Conservation (phyloP, 2,888 invertebrate genomes). For the Tenthredo notha region DNA sequence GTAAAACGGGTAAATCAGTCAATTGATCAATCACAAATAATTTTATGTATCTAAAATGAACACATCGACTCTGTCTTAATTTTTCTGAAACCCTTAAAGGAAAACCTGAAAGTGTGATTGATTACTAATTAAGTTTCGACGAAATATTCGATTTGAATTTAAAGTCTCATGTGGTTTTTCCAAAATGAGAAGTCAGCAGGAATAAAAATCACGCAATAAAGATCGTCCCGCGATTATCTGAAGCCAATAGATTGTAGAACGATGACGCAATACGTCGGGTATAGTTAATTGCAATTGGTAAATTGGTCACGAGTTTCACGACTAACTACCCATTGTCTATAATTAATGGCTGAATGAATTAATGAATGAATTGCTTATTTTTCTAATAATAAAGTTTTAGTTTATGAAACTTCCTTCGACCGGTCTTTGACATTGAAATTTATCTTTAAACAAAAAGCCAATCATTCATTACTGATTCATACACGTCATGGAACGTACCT, state of each 20-base stretch:
- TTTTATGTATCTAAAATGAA: neutral
- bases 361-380: constrained; percentile 26
- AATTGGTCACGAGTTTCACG: constrained; percentile 17
- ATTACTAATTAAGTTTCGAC: neutral
- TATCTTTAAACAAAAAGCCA: neutral
- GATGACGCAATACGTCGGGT: constrained; percentile 9
- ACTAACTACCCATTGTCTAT: constrained; percentile 44
- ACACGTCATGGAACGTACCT: neutral
- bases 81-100: neutral
- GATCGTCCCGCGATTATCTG: neutral
- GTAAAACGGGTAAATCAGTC: neutral
- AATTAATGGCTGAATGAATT: neutral
- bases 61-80: neutral
- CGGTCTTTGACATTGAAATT: constrained; percentile 44
- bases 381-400: constrained; percentile 6
- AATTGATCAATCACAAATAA: neutral
- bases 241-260: neutral
- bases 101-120: neutral
- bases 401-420: constrained; percentile 34
- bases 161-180: neutral
- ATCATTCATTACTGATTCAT: neutral
- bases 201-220: constrained; percentile 10
- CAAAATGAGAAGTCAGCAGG: neutral
- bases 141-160: constrained; percentile 22
- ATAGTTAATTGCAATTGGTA: constrained; percentile 24